phyloP scores from a whole-genome alignment of 2,113 vertebrate genomes.

The Himantopus leucocephalus region DNA sequence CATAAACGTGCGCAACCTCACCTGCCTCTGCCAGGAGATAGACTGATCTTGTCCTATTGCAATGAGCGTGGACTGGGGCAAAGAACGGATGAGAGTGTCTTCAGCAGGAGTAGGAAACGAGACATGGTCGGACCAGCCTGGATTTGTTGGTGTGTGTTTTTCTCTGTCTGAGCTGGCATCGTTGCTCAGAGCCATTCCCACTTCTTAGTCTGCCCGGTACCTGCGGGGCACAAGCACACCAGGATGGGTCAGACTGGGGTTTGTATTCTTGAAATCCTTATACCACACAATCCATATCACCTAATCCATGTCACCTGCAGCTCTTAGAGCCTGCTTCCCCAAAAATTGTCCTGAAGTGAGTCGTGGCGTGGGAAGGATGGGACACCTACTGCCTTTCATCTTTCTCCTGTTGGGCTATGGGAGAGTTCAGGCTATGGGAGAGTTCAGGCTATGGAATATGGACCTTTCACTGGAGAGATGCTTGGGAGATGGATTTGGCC shows the following conservation, averaged over 20 bases:
- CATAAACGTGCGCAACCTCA: not conserved
- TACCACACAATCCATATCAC: not conserved
- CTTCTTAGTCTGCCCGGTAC: accelerated
- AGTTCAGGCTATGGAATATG: not conserved
- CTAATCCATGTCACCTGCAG: not conserved
- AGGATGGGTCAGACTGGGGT: not conserved
- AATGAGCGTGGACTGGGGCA: not conserved
- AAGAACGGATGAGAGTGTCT: not conserved
- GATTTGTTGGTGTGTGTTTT: not conserved
- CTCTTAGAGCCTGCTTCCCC: not conserved
- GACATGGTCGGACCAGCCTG: not conserved
- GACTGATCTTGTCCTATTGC: not conserved
- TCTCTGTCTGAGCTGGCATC: not conserved
- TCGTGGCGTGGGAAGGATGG: accelerated
- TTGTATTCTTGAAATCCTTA: not conserved
- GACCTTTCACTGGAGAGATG: not conserved
- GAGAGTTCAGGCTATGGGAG: not conserved
- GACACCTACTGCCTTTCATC: not conserved
- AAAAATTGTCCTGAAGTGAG: not conserved
- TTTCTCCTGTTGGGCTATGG: not conserved
- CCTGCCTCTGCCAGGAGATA: not conserved
- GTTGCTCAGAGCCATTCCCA: not conserved
- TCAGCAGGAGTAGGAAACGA: not conserved
- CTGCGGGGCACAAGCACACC: accelerated
- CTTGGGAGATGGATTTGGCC: not conserved